These are phyloP conservation scores for Fringilla coelebs DNA, from an alignment of 2,797 vertebrate species.

Conservation along the genomic window DNA sequence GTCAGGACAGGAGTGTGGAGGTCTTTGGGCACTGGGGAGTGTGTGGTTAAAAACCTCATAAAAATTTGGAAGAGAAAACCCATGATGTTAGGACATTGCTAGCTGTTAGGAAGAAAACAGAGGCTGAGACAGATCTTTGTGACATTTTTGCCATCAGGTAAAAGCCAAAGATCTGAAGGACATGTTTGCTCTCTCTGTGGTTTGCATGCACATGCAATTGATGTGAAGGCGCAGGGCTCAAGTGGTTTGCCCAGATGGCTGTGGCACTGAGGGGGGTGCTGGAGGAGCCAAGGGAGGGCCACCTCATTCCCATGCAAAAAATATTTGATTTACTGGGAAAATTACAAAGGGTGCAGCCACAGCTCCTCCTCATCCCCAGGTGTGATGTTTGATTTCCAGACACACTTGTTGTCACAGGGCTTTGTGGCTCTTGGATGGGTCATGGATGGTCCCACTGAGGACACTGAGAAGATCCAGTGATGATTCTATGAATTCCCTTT, in stretches of 20 bases:
- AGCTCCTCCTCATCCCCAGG: neutral
- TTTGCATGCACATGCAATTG: neutral
- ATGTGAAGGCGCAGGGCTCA: neutral
- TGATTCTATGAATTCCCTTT: neutral
- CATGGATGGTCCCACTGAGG: neutral
- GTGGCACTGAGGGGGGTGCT: neutral
- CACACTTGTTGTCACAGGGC: neutral
- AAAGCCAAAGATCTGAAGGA: neutral
- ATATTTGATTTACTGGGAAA: neutral
- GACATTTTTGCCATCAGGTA: neutral
- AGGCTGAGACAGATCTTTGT: neutral
- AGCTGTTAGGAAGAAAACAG: neutral
- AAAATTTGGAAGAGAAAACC: neutral
- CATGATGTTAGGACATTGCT: neutral
- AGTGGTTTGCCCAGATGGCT: neutral
- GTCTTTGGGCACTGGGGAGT: neutral
- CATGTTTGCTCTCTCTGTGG: neutral
- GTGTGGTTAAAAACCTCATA: neutral
- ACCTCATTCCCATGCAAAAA: neutral
- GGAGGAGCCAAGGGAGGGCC: neutral
- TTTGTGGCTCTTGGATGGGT: neutral
- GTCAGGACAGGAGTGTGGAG: neutral
- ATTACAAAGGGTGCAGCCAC: neutral
- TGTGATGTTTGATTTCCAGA: neutral
- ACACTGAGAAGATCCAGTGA: neutral